Percentiles rank a stretch among this genome's conserved stretches.
Conservation (phyloP, 2,797 vertebrate species). For the Poecile montanus region DNA sequence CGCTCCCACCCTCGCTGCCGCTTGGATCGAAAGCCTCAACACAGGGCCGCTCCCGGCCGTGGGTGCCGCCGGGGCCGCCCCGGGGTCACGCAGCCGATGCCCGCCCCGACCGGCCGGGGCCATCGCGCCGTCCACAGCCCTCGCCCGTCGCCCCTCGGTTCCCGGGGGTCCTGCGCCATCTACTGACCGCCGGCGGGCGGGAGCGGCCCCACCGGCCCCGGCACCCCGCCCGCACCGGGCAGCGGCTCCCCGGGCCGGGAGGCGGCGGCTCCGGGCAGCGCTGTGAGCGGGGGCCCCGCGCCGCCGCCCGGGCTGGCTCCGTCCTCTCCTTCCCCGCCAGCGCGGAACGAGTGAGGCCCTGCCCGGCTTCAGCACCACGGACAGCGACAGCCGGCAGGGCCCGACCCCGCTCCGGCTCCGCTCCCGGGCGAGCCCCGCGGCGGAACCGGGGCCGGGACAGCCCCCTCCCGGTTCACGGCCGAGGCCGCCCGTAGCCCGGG, state of each 20-base stretch:
- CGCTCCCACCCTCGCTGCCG: background rate
- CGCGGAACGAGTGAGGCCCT: rapidly evolving
- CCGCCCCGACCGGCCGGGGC: background rate
- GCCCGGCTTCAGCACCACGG: background rate
- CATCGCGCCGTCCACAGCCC: background rate
- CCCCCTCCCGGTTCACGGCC: rapidly evolving
- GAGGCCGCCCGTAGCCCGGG: background rate
- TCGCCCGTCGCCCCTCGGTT: background rate
- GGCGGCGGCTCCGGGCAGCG: background rate
- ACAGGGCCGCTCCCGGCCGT: background rate
- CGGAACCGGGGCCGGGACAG: background rate
- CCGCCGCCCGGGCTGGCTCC: too few relatives aligned
- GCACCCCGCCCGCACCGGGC: background rate
- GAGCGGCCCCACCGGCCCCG: background rate
- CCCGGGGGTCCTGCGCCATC: slow-evolving; percentile 33
- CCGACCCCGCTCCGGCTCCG: background rate
- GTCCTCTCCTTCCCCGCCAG: rapidly evolving
- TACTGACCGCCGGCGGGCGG: background rate
- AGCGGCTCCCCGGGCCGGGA: background rate
- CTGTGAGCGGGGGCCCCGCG: background rate
- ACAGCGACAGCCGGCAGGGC: background rate
- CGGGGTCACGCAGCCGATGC: background rate
- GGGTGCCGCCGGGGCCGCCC: background rate
- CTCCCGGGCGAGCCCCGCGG: background rate
- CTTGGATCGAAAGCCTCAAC: background rate